Conservation (phyloP, 2,888 invertebrate species). For the Mantis religiosa region DNA sequence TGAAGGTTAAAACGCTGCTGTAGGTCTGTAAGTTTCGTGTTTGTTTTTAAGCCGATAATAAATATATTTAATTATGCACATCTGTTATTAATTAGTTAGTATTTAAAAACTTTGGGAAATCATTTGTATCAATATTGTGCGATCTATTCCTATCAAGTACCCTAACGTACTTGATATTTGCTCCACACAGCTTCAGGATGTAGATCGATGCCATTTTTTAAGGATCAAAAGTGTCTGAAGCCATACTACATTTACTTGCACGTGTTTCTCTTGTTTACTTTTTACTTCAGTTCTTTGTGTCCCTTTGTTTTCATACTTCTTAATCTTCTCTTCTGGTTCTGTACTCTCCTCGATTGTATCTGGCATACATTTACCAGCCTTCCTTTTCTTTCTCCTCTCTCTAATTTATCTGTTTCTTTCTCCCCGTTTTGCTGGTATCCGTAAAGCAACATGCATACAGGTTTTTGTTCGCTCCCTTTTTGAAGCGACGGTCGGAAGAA, state of each 20-base stretch:
- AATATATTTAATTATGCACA: too few species aligned
- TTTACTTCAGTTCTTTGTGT: neutral
- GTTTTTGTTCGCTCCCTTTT: neutral
- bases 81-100: too few species aligned
- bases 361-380: neutral
- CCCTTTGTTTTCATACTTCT: neutral
- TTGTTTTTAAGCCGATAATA: too few species aligned
- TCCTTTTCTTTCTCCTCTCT: neutral
- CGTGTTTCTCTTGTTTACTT: slow-evolving; percentile 10
- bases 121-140: too few species aligned
- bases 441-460: neutral
- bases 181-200: too few species aligned
- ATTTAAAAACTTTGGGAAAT: too few species aligned
- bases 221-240: neutral
- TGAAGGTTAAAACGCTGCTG: too few species aligned
- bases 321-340: neutral
- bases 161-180: too few species aligned
- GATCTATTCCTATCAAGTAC: too few species aligned
- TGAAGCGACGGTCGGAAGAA: neutral
- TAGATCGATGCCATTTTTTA: neutral
- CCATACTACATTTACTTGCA: neutral
- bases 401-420: slow-evolving; percentile 1
- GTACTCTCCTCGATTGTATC: neutral
- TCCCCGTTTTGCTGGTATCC: neutral
- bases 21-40: too few species aligned